These are phyloP conservation scores for Mnemiopsis leidyi DNA, from an alignment of 37 sponge, comb jelly and placozoan genomes.

Conservation along the genomic window DNA sequence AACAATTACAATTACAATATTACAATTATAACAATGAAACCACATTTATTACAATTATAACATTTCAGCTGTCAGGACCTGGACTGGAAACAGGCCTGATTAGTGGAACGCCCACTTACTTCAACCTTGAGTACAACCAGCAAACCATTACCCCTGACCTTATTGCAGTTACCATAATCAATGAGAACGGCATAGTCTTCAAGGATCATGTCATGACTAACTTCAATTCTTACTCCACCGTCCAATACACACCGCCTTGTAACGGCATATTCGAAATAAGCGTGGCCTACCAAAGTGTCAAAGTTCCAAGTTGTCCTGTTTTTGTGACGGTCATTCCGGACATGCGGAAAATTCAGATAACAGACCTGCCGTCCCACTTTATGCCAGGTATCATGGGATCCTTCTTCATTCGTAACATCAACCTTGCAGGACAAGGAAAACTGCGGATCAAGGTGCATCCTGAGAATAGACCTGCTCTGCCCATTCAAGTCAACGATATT, in stretches of 20 bases:
- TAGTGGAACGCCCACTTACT: background rate
- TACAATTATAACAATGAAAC: background rate
- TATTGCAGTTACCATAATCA: background rate
- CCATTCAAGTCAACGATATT: background rate
- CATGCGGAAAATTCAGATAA: background rate
- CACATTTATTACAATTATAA: background rate
- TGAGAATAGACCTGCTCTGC: background rate
- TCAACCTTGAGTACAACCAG: background rate
- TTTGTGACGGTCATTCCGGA: slow-evolving; percentile 27
- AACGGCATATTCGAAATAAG: slow-evolving; percentile 1
- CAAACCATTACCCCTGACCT: slow-evolving; percentile 17
- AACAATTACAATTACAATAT: too few relatives aligned
- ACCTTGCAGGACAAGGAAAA: slow-evolving; percentile 1
- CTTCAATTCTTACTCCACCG: background rate
- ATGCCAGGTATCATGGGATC: slow-evolving; percentile 27
- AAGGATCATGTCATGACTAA: background rate
- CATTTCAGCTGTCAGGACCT: background rate
- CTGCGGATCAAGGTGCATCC: background rate
- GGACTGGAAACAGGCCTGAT: background rate
- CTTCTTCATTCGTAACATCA: background rate
- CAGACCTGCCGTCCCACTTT: background rate
- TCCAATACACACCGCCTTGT: slow-evolving; percentile 2
- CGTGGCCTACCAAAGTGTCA: background rate
- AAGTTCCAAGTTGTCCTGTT: background rate
- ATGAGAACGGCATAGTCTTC: background rate